Evolutionary conservation across 2,888 invertebrate genomes (phyloP).

Genomic region (Noctua pronuba): DNA sequence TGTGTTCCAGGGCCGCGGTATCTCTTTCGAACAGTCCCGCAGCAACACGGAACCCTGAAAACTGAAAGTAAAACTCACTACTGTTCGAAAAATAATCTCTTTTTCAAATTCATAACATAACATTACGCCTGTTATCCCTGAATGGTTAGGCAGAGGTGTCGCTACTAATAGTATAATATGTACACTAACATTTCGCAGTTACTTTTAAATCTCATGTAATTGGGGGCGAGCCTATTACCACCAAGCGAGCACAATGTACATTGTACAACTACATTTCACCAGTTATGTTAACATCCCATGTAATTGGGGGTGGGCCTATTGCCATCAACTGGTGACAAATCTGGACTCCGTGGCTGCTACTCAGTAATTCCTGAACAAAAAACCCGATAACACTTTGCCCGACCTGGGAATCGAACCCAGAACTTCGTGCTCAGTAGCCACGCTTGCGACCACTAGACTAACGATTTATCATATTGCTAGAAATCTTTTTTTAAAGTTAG

Average conservation of each 20-base stretch:
- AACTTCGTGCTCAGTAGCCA: background rate
- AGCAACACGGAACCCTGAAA: too few species aligned
- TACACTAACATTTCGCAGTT: background rate
- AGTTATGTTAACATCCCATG: background rate
- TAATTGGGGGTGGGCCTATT: background rate
- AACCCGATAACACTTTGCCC: background rate
- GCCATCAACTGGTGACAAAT: background rate
- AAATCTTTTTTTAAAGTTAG: background rate
- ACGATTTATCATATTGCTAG: background rate
- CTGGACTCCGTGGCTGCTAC: background rate
- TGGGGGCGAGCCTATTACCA: background rate
- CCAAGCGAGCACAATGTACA: too few species aligned
- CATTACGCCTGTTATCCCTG: too few species aligned
- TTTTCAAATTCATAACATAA: too few species aligned
- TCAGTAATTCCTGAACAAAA: background rate
- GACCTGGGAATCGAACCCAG: background rate
- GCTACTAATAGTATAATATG: too few species aligned
- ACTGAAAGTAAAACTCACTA: too few species aligned
- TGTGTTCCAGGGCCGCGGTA: too few species aligned
- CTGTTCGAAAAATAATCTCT: too few species aligned
- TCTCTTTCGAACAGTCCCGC: too few species aligned
- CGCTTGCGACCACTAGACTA: background rate
- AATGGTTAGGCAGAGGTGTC: too few species aligned
- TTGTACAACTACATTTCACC: too few species aligned
- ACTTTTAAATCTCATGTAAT: background rate